Conservation (phyloP, 1,140 invertebrate species). For the Brachionus paranguensis region DNA sequence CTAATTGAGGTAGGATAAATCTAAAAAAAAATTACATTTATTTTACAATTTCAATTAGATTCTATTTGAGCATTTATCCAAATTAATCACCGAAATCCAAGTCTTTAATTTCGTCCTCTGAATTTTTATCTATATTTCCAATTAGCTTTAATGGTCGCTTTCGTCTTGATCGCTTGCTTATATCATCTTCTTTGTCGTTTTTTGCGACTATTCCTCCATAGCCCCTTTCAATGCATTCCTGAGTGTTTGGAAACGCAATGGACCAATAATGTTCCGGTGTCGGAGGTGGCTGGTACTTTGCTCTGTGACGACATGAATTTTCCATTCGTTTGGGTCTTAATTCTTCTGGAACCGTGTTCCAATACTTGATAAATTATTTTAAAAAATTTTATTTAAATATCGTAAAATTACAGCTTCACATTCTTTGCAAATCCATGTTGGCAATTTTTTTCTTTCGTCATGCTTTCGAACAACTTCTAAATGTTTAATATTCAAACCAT, state of each 20-base stretch:
- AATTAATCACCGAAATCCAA: not conserved
- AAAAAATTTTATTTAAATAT: not conserved
- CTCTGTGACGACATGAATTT: slow-evolving; percentile 50
- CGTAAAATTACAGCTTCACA: slow-evolving; percentile 45
- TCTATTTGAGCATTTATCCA: too few species aligned
- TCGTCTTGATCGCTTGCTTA: not conserved
- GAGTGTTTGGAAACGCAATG: slow-evolving; percentile 52
- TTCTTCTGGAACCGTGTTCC: not conserved
- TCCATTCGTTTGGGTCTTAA: slow-evolving; percentile 44
- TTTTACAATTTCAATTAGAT: not conserved
- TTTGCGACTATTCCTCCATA: slow-evolving; percentile 24
- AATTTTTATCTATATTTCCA: not conserved
- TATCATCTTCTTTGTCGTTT: slow-evolving; percentile 30
- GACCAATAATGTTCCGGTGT: slow-evolving; percentile 56
- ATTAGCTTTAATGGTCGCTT: slow-evolving; percentile 20
- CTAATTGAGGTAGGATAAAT: too few species aligned
- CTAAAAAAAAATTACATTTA: not conserved
- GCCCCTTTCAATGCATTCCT: slow-evolving; percentile 49
- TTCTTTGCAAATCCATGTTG: slow-evolving; percentile 46
- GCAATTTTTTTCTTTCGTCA: slow-evolving; percentile 46
- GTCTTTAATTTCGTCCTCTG: not conserved
- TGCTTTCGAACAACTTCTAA: slow-evolving; percentile 48
- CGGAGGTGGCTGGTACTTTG: slow-evolving; percentile 45
- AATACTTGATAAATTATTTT: slow-evolving; percentile 27
- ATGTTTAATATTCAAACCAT: slow-evolving; percentile 10